Evolutionary conservation across 2,888 invertebrate genomes (phyloP), one percentile per base, ranked within the genome.

Genomic region (Cryptosula pallasiana): DNA sequence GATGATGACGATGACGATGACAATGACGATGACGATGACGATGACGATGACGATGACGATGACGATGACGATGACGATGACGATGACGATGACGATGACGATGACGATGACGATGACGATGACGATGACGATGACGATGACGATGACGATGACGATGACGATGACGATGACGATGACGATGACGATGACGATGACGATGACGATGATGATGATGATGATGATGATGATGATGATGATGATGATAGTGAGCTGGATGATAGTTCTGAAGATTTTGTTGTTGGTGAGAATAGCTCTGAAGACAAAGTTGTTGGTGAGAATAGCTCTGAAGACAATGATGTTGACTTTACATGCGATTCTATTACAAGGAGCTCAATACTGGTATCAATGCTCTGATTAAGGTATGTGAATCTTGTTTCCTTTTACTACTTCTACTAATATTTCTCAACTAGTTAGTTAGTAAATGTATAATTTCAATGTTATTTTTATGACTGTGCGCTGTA

Each of bases 1-100:
- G 72, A 72, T 55, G 55, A 54, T 55, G 36, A 5, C 23, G 72
- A 29, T 73, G 72, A 35, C 29, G 71, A 69, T 71, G 32, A 35
- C 45, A 27, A 35, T 34, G 72, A 29, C n/a, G 45, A 32, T 63
- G 58, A 73, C 58, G 72, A 69, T 69, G 25, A 45, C 54, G 29
- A 27, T 27, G 34, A 1, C 57, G 34, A 32, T 73, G 72, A 23
- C 35, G 55, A 73, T 72, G 29, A 13, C 36, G 20, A 71, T 3
- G 35, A 29, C 16, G 69, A n/a, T 58, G 58, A 32, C 29, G 35
- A 69, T 69, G n/a, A n/a, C 35, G 25, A 23, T 13, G 58, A 16
- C 55, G 71, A 27, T 54, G 55, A 57, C 55, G 71, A 32, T 71
- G 25, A 25, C 55, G 25, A 55, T 5, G 45, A 13, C 20, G 45